These are phyloP conservation scores for Syngnathoides biaculeatus DNA, from an alignment of 2,113 vertebrate genomes.

Conservation along the genomic window DNA sequence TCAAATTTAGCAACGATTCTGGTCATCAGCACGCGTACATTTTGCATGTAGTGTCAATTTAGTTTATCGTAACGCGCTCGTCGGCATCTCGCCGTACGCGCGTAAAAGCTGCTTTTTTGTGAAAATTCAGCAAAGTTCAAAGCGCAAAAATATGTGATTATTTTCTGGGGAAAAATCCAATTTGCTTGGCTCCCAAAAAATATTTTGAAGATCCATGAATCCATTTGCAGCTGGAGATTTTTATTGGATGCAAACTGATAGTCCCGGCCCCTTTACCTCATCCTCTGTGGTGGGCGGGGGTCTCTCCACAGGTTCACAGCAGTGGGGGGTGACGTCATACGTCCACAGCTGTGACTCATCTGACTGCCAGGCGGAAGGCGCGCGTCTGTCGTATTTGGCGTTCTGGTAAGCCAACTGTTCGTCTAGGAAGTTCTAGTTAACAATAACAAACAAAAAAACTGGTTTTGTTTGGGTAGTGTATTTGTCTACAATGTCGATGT, in stretches of 20 bases:
- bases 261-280: constrained; percentile 40
- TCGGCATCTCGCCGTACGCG: too few species aligned
- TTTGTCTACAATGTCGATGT: neutral
- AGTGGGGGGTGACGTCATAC: constrained; percentile 47
- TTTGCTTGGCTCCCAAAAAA: too few species aligned
- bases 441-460: neutral
- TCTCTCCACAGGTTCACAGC: constrained; percentile 53
- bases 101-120: neutral
- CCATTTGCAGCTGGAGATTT: too few species aligned
- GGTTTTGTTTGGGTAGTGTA: neutral
- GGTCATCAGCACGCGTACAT: too few species aligned
- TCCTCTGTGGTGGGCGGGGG: constrained; percentile 43
- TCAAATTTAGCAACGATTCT: too few species aligned
- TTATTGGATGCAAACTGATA: too few species aligned
- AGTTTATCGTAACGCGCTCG: too few species aligned
- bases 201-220: neutral
- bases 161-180: too few species aligned
- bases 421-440: constrained; percentile 35
- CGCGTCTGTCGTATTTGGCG: constrained; percentile 48
- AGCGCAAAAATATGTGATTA: neutral
- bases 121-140: too few species aligned
- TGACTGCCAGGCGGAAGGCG: constrained; percentile 65
- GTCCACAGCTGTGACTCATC: constrained; percentile 66
- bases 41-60: too few species aligned
- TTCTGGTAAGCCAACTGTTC: constrained; percentile 58